Conservation (phyloP, 2,113 vertebrate species). For the Sciurus niger region DNA sequence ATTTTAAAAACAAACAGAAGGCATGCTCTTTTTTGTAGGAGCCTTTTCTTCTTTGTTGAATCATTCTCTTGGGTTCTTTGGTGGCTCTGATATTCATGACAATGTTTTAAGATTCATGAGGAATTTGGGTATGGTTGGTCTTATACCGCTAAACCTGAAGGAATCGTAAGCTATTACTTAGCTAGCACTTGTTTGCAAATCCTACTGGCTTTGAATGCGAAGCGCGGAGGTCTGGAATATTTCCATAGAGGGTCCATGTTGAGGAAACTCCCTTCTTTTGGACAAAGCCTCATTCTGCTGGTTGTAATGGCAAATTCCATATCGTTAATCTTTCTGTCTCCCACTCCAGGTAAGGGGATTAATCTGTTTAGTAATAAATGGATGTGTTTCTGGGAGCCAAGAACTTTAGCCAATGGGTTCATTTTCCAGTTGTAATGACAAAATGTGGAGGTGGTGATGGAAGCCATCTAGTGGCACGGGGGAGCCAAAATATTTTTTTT, state of each 20-base stretch:
- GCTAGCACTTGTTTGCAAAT: slow-evolving; percentile 18
- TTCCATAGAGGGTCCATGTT: neutral
- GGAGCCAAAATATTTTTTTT: slow-evolving; percentile 43
- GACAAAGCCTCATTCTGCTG: slow-evolving; percentile 69
- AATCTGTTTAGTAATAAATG: slow-evolving; percentile 63
- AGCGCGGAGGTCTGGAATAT: slow-evolving; percentile 32
- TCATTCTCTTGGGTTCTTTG: neutral
- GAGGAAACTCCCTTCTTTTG: slow-evolving; percentile 50
- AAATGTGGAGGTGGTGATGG: slow-evolving; percentile 53
- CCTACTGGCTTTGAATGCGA: neutral
- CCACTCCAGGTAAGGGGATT: slow-evolving; percentile 64
- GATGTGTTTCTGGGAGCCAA: slow-evolving; percentile 56
- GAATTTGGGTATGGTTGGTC: neutral
- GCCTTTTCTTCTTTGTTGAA: neutral
- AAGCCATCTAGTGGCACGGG: neutral
- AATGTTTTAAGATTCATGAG: neutral
- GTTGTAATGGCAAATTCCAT: slow-evolving; percentile 62
- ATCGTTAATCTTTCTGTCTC: slow-evolving; percentile 65
- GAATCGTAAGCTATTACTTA: neutral
- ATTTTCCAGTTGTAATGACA: slow-evolving; percentile 61
- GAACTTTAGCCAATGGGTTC: slow-evolving; percentile 48
- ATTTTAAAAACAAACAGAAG: neutral
- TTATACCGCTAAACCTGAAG: neutral
- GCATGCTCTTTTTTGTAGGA: neutral
- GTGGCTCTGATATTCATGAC: neutral